Conservation (phyloP, 2,113 vertebrate species). For the Lates calcarifer region DNA sequence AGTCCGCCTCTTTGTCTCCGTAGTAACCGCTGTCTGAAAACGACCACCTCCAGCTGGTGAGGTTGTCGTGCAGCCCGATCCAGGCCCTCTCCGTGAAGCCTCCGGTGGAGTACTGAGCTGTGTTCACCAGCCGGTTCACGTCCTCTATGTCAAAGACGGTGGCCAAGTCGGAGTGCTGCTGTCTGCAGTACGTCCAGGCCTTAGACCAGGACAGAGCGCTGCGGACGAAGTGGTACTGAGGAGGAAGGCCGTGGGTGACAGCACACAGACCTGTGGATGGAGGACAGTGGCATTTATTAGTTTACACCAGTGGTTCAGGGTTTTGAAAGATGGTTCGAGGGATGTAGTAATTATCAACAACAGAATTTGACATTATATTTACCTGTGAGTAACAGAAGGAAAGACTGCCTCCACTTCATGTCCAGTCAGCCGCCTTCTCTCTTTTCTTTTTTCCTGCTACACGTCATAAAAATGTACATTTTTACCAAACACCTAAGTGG, state of each 20-base stretch:
- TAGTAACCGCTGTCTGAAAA: not conserved
- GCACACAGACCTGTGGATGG: constrained; percentile 9
- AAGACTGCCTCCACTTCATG: not conserved
- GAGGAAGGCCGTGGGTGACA: not conserved
- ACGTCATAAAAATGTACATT: not conserved
- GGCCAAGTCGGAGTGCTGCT: constrained; percentile 17
- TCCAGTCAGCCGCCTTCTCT: not conserved
- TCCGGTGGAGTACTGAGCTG: not conserved
- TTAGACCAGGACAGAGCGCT: not conserved
- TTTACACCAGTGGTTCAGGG: too few relatives aligned
- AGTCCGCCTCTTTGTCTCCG: accelerated
- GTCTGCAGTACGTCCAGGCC: constrained; percentile 22
- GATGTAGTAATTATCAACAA: too few relatives aligned
- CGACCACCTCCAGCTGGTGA: constrained; percentile 35
- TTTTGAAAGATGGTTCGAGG: too few relatives aligned
- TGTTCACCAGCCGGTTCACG: constrained; percentile 17
- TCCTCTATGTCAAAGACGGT: constrained; percentile 19
- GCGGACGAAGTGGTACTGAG: not conserved
- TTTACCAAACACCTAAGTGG: not conserved
- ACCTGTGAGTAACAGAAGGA: constrained; percentile 21
- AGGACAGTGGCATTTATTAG: not conserved
- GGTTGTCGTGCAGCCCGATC: constrained; percentile 37
- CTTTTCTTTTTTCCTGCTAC: not conserved
- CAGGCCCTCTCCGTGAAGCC: constrained; percentile 5
- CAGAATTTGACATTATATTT: not conserved